Evolutionary conservation across 2,888 invertebrate species (phyloP), one percentile per base, ranked within the genome.

Genomic region (Cryptocheilus praepositus): DNA sequence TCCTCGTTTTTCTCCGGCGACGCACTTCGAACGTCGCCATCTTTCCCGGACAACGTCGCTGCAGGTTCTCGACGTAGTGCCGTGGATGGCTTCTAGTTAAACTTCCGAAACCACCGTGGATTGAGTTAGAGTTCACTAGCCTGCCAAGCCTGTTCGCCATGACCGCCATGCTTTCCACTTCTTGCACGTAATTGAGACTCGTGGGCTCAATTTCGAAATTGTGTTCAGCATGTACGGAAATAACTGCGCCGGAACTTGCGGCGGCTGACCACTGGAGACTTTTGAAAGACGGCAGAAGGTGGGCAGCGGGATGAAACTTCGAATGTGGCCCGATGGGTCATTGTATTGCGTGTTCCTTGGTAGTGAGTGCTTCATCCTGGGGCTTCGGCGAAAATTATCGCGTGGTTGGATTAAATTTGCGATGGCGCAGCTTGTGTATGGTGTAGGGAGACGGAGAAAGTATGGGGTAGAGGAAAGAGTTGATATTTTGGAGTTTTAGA

Each of bases 31-130:
- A n/a, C 25, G 18, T 63, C 60, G 67, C 67, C 54, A 67, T 61
- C 69, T 66, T 63, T 64, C 67, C 58, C 49, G 69, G 69, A 65
- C 65, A 71, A 46, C 68, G 55, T 76, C 79, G 70, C 74, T 80
- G 80, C 76, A 76, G 75, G 63, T 76, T 74, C 36, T 74, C 77
- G 71, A 82, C 76, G 76, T 74, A 76, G 74, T 74, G 36, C 36
- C 80, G 77, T 82, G 79, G 80, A 83, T 82, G 83, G 85, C 80
- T 80, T 81, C 79, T 79, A 81, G 79, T 78, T 78, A 81, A 83
- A 85, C 83, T 83, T 84, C 71, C 75, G 70, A 78, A 81, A 79
- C 72, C 73, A 60, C 74, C 57, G 63, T 63, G 76, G 73, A 78
- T 80, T 73, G 81, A 82, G 82, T 81, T 82, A 80, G 80, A 81